Evolutionary conservation across 2,888 invertebrate genomes (phyloP).

Genomic region (Ornithoptera alexandrae): DNA sequence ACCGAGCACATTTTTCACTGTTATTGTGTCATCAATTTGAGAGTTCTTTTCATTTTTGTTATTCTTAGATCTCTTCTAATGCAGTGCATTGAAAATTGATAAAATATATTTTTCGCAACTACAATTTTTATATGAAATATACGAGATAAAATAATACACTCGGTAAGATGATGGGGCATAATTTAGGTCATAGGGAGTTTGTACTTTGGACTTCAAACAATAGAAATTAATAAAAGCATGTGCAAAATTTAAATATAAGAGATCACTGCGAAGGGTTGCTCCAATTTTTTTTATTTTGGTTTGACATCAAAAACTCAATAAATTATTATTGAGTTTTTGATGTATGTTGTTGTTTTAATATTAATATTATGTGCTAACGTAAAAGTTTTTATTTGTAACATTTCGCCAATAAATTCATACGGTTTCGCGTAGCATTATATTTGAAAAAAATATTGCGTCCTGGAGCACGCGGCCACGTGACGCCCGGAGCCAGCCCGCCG

Average conservation of each 20-base stretch:
- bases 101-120: background rate
- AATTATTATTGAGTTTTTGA: no score
- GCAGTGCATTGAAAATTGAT: background rate
- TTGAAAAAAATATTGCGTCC: background rate
- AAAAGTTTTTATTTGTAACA: background rate
- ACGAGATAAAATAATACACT: background rate
- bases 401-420: background rate
- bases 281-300: background rate
- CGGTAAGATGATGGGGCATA: background rate
- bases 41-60: conserved; percentile 3
- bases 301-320: background rate
- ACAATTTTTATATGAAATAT: no score
- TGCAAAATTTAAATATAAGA: background rate
- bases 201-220: background rate
- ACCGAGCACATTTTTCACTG: conserved; percentile 26
- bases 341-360: no score
- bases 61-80: background rate
- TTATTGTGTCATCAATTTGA: conserved; percentile 30
- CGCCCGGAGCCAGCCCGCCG: conserved; percentile 34
- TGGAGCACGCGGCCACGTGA: conserved; percentile 27
- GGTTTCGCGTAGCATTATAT: background rate
- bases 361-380: background rate
- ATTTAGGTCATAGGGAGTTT: background rate
- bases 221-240: background rate
- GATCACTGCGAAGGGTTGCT: background rate